These are phyloP conservation scores for Ctena decussata DNA, from an alignment of 2,888 invertebrate genomes.

Conservation along the genomic window DNA sequence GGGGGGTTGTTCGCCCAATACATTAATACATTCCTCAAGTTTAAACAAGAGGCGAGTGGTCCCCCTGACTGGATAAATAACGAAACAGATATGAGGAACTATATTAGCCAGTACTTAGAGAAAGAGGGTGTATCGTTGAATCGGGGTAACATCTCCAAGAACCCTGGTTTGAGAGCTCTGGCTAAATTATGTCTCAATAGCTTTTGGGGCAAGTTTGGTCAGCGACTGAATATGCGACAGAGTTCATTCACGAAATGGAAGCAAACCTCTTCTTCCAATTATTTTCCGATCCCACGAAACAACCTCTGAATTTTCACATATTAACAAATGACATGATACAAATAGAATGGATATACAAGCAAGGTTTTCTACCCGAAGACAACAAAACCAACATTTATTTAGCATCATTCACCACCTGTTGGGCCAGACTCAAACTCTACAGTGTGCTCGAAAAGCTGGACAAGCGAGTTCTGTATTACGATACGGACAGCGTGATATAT, in stretches of 20 bases:
- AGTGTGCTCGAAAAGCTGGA: constrained; percentile 39
- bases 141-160: constrained; percentile 25
- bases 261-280: constrained; percentile 35
- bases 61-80: constrained; percentile 52
- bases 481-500: constrained; percentile 40
- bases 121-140: no score
- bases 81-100: constrained; percentile 20
- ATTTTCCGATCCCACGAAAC: constrained; percentile 32
- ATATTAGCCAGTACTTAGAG: constrained; percentile 32
- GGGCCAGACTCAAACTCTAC: constrained; percentile 54
- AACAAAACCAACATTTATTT: constrained; percentile 46
- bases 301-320: constrained; percentile 30
- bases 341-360: constrained; percentile 47
- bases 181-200: no score
- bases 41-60: no score
- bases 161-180: constrained; percentile 42
- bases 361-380: constrained; percentile 40
- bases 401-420: constrained; percentile 50
- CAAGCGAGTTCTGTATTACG: constrained; percentile 41
- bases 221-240: no score
- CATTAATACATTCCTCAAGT: no score
- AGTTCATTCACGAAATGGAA: constrained; percentile 31
- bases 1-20: constrained; percentile 74
- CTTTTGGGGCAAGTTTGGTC: no score
- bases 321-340: constrained; percentile 36